phyloP scores from a whole-genome alignment of 2,797 vertebrate genomes.

The Epinephelus malabaricus region DNA sequence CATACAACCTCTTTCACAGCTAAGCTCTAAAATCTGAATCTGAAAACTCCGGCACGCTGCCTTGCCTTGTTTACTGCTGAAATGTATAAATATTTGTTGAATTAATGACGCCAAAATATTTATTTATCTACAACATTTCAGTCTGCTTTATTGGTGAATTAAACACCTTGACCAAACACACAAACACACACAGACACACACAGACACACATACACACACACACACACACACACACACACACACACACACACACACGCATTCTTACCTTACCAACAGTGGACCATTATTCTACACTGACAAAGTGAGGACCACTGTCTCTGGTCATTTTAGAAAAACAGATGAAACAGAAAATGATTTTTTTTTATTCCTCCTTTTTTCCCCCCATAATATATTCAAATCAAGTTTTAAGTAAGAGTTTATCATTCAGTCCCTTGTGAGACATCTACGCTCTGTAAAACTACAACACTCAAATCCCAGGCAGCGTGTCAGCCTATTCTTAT shows the following conservation, averaged over 20 bases:
- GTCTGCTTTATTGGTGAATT: not conserved
- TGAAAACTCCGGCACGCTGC: not conserved
- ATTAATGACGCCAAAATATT: too few species aligned
- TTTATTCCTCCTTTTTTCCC: not conserved
- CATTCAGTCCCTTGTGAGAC: not conserved
- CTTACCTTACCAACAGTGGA: too few species aligned
- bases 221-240: too few species aligned
- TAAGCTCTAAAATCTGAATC: not conserved
- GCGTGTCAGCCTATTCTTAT: not conserved
- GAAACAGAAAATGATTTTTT: too few species aligned
- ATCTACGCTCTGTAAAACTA: slow-evolving; percentile 5
- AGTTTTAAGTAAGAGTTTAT: not conserved
- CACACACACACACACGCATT: too few species aligned
- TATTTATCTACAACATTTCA: not conserved
- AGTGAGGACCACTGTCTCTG: too few species aligned
- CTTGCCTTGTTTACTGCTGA: not conserved
- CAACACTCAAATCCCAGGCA: slow-evolving; percentile 14
- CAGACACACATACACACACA: too few species aligned
- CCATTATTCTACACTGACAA: too few species aligned
- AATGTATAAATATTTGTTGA: not conserved
- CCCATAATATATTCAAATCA: too few species aligned
- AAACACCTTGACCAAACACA: not conserved
- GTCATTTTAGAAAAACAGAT: too few species aligned
- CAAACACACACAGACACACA: too few species aligned
- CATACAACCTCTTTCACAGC: not conserved